A percentile compares a stretch with the other conserved stretches of the same genome.
Conservation (phyloP, 2,797 vertebrate species). For the Thaleichthys pacificus region DNA sequence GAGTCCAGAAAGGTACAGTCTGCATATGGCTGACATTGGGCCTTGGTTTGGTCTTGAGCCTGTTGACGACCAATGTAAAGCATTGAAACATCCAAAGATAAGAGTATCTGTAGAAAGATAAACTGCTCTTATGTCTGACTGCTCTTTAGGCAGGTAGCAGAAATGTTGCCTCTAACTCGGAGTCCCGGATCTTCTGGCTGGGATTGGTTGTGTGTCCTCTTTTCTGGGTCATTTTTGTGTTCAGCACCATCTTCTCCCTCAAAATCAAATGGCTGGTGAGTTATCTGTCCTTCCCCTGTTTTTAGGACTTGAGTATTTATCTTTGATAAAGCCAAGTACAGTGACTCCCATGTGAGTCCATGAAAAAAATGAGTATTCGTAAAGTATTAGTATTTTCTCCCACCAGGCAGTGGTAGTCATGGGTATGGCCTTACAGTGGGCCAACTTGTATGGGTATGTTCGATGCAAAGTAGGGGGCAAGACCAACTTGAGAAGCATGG, state of each 20-base stretch:
- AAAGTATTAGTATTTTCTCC: not conserved
- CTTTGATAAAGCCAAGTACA: not conserved
- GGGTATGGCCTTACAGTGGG: constrained; percentile 89
- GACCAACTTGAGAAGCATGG: constrained; percentile 83
- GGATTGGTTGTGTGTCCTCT: constrained; percentile 87
- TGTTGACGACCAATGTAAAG: not conserved
- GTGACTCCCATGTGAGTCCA: not conserved
- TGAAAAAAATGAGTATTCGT: not conserved
- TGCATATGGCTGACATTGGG: not conserved
- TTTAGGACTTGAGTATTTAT: not conserved
- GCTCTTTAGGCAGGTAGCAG: constrained; percentile 59
- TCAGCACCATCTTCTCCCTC: constrained; percentile 87
- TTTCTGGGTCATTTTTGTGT: constrained; percentile 90
- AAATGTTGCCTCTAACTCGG: constrained; percentile 72
- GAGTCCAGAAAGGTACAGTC: constrained; percentile 84
- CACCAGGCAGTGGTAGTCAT: constrained; percentile 86
- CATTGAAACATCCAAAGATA: not conserved
- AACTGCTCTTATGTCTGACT: constrained; percentile 5
- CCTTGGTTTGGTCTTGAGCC: not conserved
- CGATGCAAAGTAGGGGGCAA: constrained; percentile 87
- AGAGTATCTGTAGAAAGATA: not conserved
- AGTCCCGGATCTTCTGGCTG: constrained; percentile 91
- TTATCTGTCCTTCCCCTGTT: constrained; percentile 31
- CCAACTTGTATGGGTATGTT: constrained; percentile 90
- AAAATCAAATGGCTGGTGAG: constrained; percentile 95